Base-by-base conservation (phyloP, 1,140 invertebrate genomes). In the honey bee (Apis mellifera) region DNA sequence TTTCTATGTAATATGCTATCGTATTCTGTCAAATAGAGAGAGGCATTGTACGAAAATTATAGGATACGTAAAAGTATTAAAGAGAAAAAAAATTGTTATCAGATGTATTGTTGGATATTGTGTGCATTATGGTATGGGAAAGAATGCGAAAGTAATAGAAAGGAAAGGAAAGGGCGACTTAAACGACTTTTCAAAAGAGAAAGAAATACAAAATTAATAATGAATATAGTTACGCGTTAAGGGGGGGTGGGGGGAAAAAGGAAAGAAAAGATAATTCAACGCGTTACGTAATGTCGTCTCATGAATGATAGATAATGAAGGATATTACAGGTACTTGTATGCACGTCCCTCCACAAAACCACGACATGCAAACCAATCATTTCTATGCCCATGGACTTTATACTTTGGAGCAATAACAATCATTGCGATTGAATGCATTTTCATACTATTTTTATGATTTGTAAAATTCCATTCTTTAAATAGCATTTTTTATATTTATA, bases 321-420 rank as follows among this genome's bases (percentile, higher is more conserved):
- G 79, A 75, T 59, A 70, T 78, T 83, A 83, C 84, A 84, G 84
- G 76, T 83, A 85, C 84, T 83, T 71, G 66, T 86, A 78, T 78
- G 85, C 80, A 78, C 78, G 83, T 86, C 78, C 82, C 88, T 88
- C 89, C 86, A 86, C 48, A 90, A 79, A 82, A 89, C 85, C 90
- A 86, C 85, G 88, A 80, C 84, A 89, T 89, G 83, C 86, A 88
- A 82, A 84, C 81, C 82, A 74, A 79, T 77, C 64, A 82, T 82
- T 78, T 85, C 71, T 78, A 68, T 87, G 70, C 70, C 78, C 66
- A 70, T 57, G 57, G 76, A 85, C 62, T 83, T 77, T 69, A 73
- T 48, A 55, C 52, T 60, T 32, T 50, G 48, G 50, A 66, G n/a
- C 52, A 54, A 52, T 62, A 59, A 74, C 23, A 55, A 83, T 55